Percentiles rank a stretch among this genome's conserved stretches.
Evolutionary conservation across 2,797 vertebrate species (phyloP).

Genomic region (Pogonophryne albipinna): DNA sequence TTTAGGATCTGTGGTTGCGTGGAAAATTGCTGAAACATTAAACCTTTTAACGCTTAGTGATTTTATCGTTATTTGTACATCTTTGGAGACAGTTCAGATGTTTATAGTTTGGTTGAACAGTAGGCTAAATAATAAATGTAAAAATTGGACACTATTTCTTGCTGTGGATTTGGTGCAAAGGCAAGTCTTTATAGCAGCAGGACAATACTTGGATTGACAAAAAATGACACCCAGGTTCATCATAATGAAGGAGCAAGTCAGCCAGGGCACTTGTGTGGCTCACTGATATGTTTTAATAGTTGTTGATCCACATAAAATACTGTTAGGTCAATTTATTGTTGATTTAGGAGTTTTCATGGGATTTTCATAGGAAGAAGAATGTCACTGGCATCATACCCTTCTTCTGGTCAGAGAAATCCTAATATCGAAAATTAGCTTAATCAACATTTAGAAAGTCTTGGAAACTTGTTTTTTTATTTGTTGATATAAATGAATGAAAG

Average conservation of each 20-base stretch:
- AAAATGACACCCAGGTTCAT: background rate
- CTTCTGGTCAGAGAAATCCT: background rate
- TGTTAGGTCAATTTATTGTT: background rate
- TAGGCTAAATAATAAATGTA: background rate
- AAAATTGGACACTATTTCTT: background rate
- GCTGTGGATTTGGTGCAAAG: background rate
- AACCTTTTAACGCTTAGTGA: background rate
- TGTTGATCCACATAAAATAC: background rate
- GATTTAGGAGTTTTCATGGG: background rate
- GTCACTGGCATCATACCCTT: background rate
- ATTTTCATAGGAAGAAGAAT: background rate
- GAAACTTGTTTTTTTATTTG: background rate
- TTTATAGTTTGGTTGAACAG: background rate
- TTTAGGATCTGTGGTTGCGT: background rate
- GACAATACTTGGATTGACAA: no score
- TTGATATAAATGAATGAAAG: slow-evolving; percentile 25
- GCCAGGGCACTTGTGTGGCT: background rate
- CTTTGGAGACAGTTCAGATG: background rate
- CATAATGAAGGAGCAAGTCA: background rate
- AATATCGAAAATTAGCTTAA: background rate
- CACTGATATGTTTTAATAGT: background rate
- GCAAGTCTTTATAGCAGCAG: slow-evolving; percentile 1
- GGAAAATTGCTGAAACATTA: background rate
- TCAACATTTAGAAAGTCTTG: background rate
- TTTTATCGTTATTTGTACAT: slow-evolving; percentile 6